phyloP scores from a whole-genome alignment of 2,888 invertebrate genomes.

The Nysson spinosus region DNA sequence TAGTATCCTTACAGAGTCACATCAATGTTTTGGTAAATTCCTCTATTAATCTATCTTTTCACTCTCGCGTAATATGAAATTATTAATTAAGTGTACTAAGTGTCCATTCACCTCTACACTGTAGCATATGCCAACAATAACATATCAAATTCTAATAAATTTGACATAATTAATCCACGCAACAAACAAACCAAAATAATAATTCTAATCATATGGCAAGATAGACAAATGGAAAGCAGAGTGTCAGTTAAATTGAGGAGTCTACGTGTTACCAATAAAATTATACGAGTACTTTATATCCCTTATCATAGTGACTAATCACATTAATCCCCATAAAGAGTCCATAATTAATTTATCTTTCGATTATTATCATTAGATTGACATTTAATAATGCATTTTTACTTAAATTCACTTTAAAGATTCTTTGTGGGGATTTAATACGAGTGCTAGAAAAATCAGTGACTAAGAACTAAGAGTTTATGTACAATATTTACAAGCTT shows the following conservation, averaged over 20 bases:
- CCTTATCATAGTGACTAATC: not conserved
- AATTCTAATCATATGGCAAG: slow-evolving; percentile 33
- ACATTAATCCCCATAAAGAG: not conserved
- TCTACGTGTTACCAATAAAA: slow-evolving; percentile 3
- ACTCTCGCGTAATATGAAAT: no score
- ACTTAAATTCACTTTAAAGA: not conserved
- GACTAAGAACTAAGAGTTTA: slow-evolving; percentile 1
- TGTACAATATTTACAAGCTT: slow-evolving; percentile 37
- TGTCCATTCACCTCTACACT: no score
- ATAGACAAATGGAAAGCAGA: slow-evolving; percentile 7
- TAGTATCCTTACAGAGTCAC: no score
- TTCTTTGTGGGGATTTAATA: not conserved
- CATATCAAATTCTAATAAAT: no score
- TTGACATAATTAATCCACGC: no score
- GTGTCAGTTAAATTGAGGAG: slow-evolving; percentile 8
- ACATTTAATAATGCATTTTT: not conserved
- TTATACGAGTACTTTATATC: slow-evolving; percentile 1
- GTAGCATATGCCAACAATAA: no score
- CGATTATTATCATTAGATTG: not conserved
- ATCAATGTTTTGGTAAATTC: no score
- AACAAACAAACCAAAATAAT: slow-evolving; percentile 8
- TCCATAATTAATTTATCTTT: not conserved
- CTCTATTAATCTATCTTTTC: no score
- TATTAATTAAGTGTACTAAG: no score
- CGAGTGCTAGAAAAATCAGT: not conserved